Evolutionary conservation across 2,797 vertebrate genomes (phyloP).

Genomic region (Artibeus jamaicensis): DNA sequence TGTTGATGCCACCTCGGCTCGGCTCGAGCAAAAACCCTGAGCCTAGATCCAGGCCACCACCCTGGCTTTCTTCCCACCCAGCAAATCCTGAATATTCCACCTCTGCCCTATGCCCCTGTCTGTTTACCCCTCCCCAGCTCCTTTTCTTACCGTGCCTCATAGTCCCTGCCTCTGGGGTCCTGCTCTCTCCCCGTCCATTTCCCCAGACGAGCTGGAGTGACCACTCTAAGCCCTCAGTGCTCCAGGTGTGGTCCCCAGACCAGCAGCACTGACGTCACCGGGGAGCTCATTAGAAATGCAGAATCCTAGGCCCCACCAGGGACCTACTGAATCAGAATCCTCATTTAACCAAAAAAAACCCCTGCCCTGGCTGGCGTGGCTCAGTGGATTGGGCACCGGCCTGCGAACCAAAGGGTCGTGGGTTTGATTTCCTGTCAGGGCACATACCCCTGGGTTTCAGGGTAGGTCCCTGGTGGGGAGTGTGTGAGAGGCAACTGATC

Average conservation of each 20-base stretch:
- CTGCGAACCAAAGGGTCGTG: no score
- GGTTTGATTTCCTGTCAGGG: no score
- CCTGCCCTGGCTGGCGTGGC: no score
- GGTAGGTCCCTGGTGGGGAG: no score
- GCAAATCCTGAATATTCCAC: background rate
- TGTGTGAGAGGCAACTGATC: no score
- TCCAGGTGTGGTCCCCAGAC: background rate
- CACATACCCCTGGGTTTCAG: no score
- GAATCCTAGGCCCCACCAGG: background rate
- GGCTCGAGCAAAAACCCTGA: background rate
- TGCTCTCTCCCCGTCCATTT: background rate
- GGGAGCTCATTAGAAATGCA: background rate
- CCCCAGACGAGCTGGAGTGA: background rate
- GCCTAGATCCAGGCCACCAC: background rate
- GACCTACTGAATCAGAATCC: background rate
- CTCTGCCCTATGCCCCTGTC: background rate
- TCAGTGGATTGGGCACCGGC: no score
- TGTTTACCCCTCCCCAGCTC: background rate
- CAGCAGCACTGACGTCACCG: background rate
- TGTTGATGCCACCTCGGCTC: background rate
- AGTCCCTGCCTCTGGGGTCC: background rate
- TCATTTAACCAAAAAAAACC: background rate
- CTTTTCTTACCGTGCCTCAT: background rate
- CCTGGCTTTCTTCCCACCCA: background rate
- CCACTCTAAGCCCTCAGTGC: background rate